phyloP scores from a whole-genome alignment of 2,888 invertebrate genomes.

The Yponomeuta sedellus region DNA sequence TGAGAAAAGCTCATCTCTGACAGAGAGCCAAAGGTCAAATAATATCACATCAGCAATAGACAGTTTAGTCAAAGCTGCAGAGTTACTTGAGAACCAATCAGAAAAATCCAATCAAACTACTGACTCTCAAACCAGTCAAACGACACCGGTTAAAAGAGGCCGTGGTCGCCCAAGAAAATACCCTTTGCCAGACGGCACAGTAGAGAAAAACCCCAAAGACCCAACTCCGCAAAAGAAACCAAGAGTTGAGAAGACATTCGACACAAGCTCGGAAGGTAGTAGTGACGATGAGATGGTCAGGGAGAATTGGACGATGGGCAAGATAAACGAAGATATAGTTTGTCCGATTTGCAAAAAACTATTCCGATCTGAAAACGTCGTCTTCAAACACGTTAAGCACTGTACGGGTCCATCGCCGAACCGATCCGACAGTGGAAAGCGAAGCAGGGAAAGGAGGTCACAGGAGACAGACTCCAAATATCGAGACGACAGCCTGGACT shows the following conservation, averaged over 20 bases:
- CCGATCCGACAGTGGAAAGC: conserved; percentile 54
- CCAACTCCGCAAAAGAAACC: conserved; percentile 59
- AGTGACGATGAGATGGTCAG: conserved; percentile 46
- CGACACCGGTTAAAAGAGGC: conserved; percentile 58
- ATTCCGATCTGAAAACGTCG: conserved; percentile 69
- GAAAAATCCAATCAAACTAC: conserved; percentile 36
- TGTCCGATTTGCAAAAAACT: conserved; percentile 70
- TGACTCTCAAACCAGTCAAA: conserved; percentile 27
- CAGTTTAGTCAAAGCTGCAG: conserved; percentile 66
- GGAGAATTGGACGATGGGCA: conserved; percentile 74
- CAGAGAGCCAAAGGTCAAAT: background rate
- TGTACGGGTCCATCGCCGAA: conserved; percentile 67
- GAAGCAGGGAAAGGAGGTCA: conserved; percentile 34
- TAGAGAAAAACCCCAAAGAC: conserved; percentile 32
- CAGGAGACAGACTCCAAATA: conserved; percentile 50
- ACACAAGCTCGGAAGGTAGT: conserved; percentile 37
- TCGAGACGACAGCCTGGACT: conserved; percentile 32
- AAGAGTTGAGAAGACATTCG: conserved; percentile 45
- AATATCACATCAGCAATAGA: conserved; percentile 57
- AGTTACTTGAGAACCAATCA: conserved; percentile 59
- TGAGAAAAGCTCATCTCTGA: background rate
- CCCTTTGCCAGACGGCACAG: conserved; percentile 47
- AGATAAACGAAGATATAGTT: conserved; percentile 70
- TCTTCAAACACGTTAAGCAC: conserved; percentile 72
- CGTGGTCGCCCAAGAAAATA: conserved; percentile 66